These are phyloP conservation scores for Pseudococcus jackbeardsleyi DNA, from an alignment of 2,888 invertebrate species.

Conservation along the genomic window DNA sequence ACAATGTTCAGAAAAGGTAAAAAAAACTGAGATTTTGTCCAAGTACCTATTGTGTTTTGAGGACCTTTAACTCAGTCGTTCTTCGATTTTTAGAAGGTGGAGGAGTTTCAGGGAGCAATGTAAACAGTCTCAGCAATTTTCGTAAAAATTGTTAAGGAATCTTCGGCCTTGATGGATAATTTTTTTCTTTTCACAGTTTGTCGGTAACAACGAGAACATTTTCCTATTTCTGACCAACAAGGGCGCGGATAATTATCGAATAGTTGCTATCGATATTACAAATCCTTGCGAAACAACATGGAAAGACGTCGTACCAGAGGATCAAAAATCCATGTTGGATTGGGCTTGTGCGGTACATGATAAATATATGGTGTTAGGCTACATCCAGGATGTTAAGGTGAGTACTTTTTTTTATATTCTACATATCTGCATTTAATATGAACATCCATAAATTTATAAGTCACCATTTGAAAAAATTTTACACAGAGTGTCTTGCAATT, in stretches of 20 bases:
- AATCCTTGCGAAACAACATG: background rate
- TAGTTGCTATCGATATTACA: background rate
- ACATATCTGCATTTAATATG: too few species aligned
- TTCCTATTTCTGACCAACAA: background rate
- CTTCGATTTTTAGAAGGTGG: too few species aligned
- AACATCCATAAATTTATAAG: background rate
- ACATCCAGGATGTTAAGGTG: background rate
- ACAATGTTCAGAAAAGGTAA: too few species aligned
- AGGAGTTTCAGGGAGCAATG: too few species aligned
- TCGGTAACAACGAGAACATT: background rate
- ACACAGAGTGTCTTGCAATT: slow-evolving; percentile 86
- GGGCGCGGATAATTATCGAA: background rate
- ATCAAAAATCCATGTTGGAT: background rate
- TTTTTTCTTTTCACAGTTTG: background rate
- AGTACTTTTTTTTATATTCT: too few species aligned
- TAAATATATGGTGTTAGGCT: background rate
- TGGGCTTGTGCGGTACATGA: background rate
- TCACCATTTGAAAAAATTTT: slow-evolving; percentile 66
- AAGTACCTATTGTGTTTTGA: too few species aligned
- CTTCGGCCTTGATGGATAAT: too few species aligned
- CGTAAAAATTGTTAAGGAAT: too few species aligned
- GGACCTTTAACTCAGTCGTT: too few species aligned
- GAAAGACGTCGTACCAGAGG: background rate
- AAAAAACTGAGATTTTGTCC: too few species aligned
- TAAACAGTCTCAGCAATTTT: too few species aligned